Evolutionary conservation across 2,888 invertebrate genomes (phyloP).

Genomic region (Eudemis profundana): DNA sequence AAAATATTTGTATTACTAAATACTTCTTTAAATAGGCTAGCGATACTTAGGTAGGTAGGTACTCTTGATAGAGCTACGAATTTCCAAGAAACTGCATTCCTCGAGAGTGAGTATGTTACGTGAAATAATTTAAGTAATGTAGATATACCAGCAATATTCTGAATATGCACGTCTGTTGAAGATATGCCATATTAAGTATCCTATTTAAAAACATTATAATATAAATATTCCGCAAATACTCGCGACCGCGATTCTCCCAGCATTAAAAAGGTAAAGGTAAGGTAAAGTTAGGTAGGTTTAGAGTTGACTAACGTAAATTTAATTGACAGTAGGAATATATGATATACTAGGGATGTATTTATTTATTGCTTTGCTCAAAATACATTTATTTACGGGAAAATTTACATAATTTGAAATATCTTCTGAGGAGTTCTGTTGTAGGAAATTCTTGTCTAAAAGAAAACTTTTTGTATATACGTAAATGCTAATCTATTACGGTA

Average conservation of each 20-base stretch:
- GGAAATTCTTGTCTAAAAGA: too few species aligned
- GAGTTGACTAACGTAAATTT: not conserved
- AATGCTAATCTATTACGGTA: too few species aligned
- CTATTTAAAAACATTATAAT: slow-evolving; percentile 11
- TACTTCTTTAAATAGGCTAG: slow-evolving; percentile 2
- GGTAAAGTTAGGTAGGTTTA: not conserved
- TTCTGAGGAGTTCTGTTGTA: not conserved
- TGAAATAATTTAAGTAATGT: slow-evolving; percentile 4
- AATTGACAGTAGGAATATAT: not conserved
- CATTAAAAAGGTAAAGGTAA: not conserved
- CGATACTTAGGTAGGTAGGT: not conserved
- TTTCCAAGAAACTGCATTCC: slow-evolving; percentile 25
- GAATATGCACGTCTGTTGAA: slow-evolving; percentile 15
- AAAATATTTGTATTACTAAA: slow-evolving; percentile 12
- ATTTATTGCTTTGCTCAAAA: not conserved
- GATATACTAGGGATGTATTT: not conserved
- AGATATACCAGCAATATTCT: slow-evolving; percentile 14
- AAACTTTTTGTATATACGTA: too few species aligned
- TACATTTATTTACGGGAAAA: not conserved
- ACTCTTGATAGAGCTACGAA: slow-evolving; percentile 10
- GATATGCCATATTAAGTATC: slow-evolving; percentile 15
- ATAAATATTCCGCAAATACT: slow-evolving; percentile 12
- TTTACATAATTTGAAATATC: not conserved
- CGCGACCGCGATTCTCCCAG: slow-evolving; percentile 1
- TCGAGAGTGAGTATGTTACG: slow-evolving; percentile 9